Evolutionary conservation across 2,888 invertebrate species (phyloP).

Genomic region (Caenorhabditis sulstoni): DNA sequence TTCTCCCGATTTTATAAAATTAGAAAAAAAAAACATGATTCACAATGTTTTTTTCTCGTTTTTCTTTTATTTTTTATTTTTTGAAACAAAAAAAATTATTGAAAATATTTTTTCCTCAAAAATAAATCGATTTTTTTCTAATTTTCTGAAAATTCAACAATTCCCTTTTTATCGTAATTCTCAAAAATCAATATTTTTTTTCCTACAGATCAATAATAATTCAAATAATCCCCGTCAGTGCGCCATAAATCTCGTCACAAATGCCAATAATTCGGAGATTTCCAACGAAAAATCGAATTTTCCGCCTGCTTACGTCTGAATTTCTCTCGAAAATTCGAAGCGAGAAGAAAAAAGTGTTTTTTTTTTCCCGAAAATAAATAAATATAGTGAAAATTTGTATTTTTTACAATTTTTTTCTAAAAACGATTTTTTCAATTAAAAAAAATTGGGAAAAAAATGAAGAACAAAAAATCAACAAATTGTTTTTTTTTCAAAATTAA

Average conservation of each 20-base stretch:
- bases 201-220: neutral
- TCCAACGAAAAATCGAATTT: neutral
- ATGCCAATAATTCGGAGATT: constrained; percentile 1
- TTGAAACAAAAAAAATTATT: too few species aligned
- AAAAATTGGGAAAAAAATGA: too few species aligned
- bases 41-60: too few species aligned
- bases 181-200: constrained; percentile 1
- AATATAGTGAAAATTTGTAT: neutral
- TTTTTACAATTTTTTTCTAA: neutral
- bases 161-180: too few species aligned
- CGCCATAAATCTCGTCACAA: constrained; percentile 36
- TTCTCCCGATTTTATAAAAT: too few species aligned
- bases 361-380: neutral
- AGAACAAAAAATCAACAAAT: too few species aligned
- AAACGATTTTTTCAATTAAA: too few species aligned
- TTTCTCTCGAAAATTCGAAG: neutral
- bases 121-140: too few species aligned
- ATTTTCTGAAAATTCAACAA: neutral
- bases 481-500: too few species aligned
- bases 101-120: too few species aligned
- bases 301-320: constrained; percentile 31
- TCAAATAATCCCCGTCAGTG: constrained; percentile 35
- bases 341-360: neutral
- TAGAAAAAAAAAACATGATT: too few species aligned
- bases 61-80: too few species aligned